These are phyloP conservation scores for Lonchura striata DNA, from an alignment of 2,113 vertebrate genomes.

Conservation along the genomic window DNA sequence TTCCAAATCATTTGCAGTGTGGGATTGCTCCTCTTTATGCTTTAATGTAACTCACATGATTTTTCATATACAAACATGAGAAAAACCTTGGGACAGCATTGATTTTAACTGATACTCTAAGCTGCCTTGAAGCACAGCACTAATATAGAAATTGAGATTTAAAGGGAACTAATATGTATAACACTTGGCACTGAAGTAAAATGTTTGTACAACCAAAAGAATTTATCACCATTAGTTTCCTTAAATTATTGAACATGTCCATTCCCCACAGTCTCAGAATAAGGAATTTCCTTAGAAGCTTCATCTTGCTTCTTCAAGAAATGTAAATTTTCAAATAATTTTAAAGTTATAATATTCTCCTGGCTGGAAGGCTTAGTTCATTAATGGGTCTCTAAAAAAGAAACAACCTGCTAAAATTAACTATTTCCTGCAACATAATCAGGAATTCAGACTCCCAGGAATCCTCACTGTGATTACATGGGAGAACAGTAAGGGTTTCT, in stretches of 20 bases:
- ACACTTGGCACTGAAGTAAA: neutral
- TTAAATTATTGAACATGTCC: neutral
- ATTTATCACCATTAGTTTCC: neutral
- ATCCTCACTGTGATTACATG: neutral
- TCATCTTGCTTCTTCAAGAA: neutral
- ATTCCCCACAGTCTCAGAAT: neutral
- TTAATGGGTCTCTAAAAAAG: neutral
- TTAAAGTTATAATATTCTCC: neutral
- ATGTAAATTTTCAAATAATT: neutral
- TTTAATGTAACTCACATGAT: neutral
- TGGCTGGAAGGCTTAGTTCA: neutral
- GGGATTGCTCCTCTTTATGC: neutral
- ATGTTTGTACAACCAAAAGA: neutral
- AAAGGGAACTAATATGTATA: neutral
- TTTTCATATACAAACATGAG: neutral
- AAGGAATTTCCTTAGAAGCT: neutral
- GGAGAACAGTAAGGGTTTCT: neutral
- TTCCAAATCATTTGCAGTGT: neutral
- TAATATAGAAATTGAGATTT: neutral
- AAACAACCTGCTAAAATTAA: neutral
- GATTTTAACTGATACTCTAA: neutral
- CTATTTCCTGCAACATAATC: neutral
- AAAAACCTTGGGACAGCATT: neutral
- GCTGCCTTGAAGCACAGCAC: neutral
- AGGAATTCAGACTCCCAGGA: neutral